Conservation (phyloP, 2,888 invertebrate genomes). For the Acanthopleura granulata region DNA sequence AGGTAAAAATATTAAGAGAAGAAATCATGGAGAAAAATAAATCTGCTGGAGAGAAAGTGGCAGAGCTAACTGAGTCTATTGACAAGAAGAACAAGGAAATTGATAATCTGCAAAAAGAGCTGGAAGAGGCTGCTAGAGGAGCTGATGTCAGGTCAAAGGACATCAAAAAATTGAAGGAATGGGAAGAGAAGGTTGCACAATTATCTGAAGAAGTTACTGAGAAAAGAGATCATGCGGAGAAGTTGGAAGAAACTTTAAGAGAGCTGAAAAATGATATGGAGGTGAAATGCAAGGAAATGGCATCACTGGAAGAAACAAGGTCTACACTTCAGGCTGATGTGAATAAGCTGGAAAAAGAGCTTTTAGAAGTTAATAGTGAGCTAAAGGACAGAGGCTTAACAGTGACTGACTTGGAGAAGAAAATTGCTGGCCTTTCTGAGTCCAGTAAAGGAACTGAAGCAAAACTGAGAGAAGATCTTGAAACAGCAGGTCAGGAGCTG, state of each 20-base stretch:
- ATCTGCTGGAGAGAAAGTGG: background rate
- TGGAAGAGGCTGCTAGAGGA: background rate
- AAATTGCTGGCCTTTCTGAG: too few relatives aligned
- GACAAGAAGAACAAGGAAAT: slow-evolving; percentile 23
- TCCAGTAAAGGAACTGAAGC: too few relatives aligned
- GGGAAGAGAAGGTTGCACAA: background rate
- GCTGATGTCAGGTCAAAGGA: background rate
- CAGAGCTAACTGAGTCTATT: background rate
- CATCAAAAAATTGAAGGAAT: background rate
- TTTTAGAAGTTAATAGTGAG: background rate
- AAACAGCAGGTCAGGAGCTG: background rate
- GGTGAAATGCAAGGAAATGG: slow-evolving; percentile 10
- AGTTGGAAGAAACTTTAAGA: slow-evolving; percentile 22
- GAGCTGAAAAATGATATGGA: slow-evolving; percentile 23
- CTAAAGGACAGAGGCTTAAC: background rate
- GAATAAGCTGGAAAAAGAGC: too few relatives aligned
- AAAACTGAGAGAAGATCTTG: slow-evolving; percentile 17
- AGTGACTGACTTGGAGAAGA: background rate
- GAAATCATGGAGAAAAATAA: background rate
- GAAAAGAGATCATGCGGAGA: too few relatives aligned
- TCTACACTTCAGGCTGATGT: background rate
- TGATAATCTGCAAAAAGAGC: slow-evolving; percentile 25
- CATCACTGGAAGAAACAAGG: slow-evolving; percentile 21
- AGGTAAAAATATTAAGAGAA: background rate
- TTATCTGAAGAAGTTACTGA: too few relatives aligned